Base-by-base conservation (phyloP, 1,140 invertebrate species). In the Sitophilus oryzae region DNA sequence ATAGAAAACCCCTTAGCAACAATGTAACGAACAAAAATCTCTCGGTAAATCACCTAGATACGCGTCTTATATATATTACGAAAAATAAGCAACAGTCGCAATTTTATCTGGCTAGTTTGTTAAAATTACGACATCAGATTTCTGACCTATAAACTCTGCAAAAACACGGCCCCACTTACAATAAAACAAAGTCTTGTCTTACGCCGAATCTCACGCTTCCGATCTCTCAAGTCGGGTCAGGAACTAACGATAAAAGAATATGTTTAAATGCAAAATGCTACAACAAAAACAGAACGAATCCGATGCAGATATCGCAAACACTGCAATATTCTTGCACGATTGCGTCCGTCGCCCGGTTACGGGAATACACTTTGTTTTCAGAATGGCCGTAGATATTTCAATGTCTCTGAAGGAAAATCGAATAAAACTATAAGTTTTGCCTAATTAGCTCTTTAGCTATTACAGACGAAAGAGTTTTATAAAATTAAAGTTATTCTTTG, bases 171-270 rank as follows among this genome's bases (percentile, higher is more conserved):
- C 20, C n/a, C n/a, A 51, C 37, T 51, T 51, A 51, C 48, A 51
- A 51, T 51, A 51, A 51, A 51, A 51, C 48, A 51, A 49, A 49
- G 48, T 42, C 48, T 51, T 51, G 48, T 51, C 48, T 51, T 51
- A 51, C 35, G 15, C 48, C 30, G 38, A 51, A 51, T 51, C 48
- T 51, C 48, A 51, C 48, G 48, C 48, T 51, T 51, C 48, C 48
- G 48, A 51, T 51, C 48, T n/a, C n/a, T 51, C 48, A 11, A 42
- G 48, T 51, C 37, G 42, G 48, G 48, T 51, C 37, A 34, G 48
- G 48, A 51, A 51, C 48, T 41, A 30, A 42, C 48, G 48, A 51
- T 51, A 51, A 51, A 51, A 22, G 48, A 51, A 51, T 51, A 51
- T 51, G 48, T 51, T n/a, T 51, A 51, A 51, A 51, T 51, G 48